These are phyloP conservation scores for Aphelinus atriplicis DNA, from an alignment of 1,140 invertebrate genomes.

Conservation along the genomic window DNA sequence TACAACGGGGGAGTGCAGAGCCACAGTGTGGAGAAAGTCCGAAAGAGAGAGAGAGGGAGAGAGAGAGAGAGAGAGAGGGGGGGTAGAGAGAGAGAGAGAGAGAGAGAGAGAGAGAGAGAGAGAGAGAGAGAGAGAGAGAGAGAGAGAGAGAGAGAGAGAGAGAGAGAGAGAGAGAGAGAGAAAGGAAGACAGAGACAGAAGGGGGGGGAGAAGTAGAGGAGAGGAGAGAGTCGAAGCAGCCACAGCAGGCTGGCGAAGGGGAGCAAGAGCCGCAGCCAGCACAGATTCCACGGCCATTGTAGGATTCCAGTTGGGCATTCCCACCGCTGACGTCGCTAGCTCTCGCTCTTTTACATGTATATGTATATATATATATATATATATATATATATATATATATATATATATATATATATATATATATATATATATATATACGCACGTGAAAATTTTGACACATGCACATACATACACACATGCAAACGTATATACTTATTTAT, in stretches of 20 bases:
- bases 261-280: too few relatives aligned
- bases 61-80: background rate
- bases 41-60: too few relatives aligned
- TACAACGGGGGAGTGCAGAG: too few relatives aligned
- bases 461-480: background rate
- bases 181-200: background rate
- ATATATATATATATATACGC: too few relatives aligned
- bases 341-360: background rate
- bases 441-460: background rate
- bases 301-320: slow-evolving; percentile 19
- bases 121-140: too few relatives aligned
- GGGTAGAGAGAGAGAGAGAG: background rate
- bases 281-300: slow-evolving; percentile 34
- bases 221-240: background rate
- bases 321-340: background rate
- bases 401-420: too few relatives aligned
- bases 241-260: background rate
- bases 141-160: background rate
- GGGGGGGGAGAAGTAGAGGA: background rate
- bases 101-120: slow-evolving; percentile 27
- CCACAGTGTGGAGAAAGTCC: too few relatives aligned
- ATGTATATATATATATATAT: too few relatives aligned
- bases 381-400: too few relatives aligned
- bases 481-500: background rate
- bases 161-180: background rate